These are phyloP conservation scores for Potamilus streckersoni DNA, from an alignment of 1,140 invertebrate species.

Conservation along the genomic window DNA sequence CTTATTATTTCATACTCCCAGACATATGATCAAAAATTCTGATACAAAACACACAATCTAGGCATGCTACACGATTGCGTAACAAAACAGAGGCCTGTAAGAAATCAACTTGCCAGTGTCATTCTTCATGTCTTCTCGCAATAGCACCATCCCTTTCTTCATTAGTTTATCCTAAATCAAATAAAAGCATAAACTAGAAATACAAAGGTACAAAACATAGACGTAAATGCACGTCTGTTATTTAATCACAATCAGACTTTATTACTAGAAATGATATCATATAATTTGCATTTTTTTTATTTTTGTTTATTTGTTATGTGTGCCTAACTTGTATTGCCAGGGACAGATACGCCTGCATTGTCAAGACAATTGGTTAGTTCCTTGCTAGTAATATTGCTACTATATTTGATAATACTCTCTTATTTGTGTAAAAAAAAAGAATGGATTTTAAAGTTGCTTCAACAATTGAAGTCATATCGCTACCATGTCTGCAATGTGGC, in stretches of 20 bases:
- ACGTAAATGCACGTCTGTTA: neutral
- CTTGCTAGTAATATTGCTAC: no score
- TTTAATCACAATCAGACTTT: neutral
- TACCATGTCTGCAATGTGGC: no score
- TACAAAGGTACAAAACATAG: neutral
- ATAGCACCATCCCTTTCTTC: slow-evolving; percentile 62
- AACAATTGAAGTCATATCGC: no score
- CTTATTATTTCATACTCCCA: neutral
- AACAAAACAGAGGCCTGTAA: neutral
- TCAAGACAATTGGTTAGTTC: no score
- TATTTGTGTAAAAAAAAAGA: no score
- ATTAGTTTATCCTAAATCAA: slow-evolving; percentile 57
- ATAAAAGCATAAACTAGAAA: slow-evolving; percentile 7
- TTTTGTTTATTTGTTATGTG: neutral
- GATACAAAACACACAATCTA: neutral
- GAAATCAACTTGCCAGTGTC: slow-evolving; percentile 45
- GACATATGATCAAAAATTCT: neutral
- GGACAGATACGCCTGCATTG: neutral
- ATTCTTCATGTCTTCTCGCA: slow-evolving; percentile 58
- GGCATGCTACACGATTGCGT: neutral
- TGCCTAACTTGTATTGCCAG: neutral
- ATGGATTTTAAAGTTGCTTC: no score
- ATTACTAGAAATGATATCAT: neutral
- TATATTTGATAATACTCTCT: no score
- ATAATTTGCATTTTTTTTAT: neutral